Base-by-base conservation (phyloP, 2,888 invertebrate species). In the Prostheceraeus crozeri region DNA sequence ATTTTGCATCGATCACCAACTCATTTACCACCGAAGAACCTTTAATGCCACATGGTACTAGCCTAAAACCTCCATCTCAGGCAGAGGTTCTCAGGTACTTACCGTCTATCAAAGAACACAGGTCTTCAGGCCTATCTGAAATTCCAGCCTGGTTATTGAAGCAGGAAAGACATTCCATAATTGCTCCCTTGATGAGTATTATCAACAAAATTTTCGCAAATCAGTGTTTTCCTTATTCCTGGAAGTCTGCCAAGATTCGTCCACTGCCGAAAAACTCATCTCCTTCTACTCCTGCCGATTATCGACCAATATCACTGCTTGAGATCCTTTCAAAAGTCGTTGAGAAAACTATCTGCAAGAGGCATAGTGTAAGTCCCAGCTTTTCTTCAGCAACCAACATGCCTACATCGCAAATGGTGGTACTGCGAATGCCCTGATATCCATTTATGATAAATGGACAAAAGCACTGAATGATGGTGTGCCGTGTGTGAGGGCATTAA, bases 391-490 rank as follows among this genome's bases (percentile, higher is more conserved):
- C 6, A 40, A 40, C 8, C 45, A 40, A 40, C 45, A 6, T 10
- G 14, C 45, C 6, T 40, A 40, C 45, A 40, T 40, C 45, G 27
- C 48, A 4, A 6, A 30, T 14, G 48, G 48, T 28, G 48, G 48
- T 14, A 48, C 48, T 4, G 27, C 23, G 8, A 48, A 48, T 30
- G 48, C 48, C 19, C 48, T 48, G 27, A 48, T 48, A 48, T 25
- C 48, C 48, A 48, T 48, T 30, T 48, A 28, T 25, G 48, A 48
- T 21, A 48, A 48, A 48, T 48, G 27, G 48, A 48, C 48, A 23
- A 23, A 11, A 28, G 14, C 48, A 6, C 28, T 40, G 14, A 30
- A 19, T 6, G 27, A 8, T 28, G 25, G 48, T 48, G 25, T 19
- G 27, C 48, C 23, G 8, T 8, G 8, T 30, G 48, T 48, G 27